Base-by-base conservation (phyloP, 1,140 invertebrate species). In the Drosophila mojavensis region DNA sequence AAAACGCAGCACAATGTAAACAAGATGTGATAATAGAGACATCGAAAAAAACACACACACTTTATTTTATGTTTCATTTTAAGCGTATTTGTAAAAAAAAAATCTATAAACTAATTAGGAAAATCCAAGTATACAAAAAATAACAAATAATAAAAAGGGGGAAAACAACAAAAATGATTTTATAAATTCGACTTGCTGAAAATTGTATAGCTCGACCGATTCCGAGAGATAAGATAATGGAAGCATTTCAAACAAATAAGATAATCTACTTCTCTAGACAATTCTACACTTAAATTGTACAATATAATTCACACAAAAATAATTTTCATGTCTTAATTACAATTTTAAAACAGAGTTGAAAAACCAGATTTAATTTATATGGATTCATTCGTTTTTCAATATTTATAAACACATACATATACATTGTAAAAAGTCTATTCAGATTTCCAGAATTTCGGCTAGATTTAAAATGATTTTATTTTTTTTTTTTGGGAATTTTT, bases 1-100 rank as follows among this genome's bases (percentile, higher is more conserved):
- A 36, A 90, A 90, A 36, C 72, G 78, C 1, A 70, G 66, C 53
- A 81, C 85, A 24, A 24, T 81, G 68, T 88, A 56, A 79, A 61
- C 45, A 15, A 30, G 50, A 45, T 13, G 15, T 17, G 10, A 36
- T 47, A 13, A 24, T 47, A 47, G 15, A 47, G 39, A 68, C 63
- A 47, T 66, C 33, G 43, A 68, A 60, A 24, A 68, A 55, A 66
- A 33, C 33, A 9, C 33, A 30, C 26, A 36, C 26, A 81, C 64
- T 81, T 81, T 76, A 83, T 83, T 75, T 71, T 28, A 30, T 68
- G 41, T 41, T 39, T 64, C 45, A 30, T 17, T 63, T 58, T 36
- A 17, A 36, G 28, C 26, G 11, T 63, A 28, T 28, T 36, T 51
- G 43, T 60, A n/a, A 48, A n/a, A 48, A 60, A 60, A 17, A 60